phyloP scores from a whole-genome alignment of 2,113 vertebrate species.

The Mugil cephalus region DNA sequence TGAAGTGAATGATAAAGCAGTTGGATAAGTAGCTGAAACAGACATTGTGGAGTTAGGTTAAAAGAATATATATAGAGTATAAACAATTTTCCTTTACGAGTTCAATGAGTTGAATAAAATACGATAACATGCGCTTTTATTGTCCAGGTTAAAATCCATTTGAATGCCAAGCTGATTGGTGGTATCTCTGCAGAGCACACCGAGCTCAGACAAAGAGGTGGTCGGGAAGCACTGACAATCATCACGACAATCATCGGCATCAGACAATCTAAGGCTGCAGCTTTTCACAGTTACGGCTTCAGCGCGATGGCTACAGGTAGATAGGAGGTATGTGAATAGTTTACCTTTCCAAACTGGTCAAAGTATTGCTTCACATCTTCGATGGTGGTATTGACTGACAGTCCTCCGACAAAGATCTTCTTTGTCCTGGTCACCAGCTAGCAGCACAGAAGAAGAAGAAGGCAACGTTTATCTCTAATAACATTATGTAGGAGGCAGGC shows the following conservation, averaged over 20 bases:
- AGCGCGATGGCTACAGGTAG: background rate
- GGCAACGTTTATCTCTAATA: slow-evolving; percentile 55
- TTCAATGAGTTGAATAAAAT: too few species aligned
- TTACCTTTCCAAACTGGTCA: slow-evolving; percentile 97
- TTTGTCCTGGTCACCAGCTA: slow-evolving; percentile 98
- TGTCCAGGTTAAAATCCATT: background rate
- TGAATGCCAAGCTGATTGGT: background rate
- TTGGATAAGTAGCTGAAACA: too few species aligned
- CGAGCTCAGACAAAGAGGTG: background rate
- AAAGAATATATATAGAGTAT: too few species aligned
- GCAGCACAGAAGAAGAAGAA: slow-evolving; percentile 62
- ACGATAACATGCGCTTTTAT: background rate
- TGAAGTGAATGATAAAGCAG: too few species aligned
- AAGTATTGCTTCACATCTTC: slow-evolving; percentile 98
- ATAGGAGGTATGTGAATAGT: slow-evolving; percentile 39
- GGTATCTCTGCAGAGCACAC: background rate
- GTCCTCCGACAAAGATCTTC: slow-evolving; percentile 98
- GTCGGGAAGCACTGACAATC: background rate
- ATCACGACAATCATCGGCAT: too few species aligned
- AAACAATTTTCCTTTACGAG: too few species aligned
- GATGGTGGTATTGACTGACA: slow-evolving; percentile 95
- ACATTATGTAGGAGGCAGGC: slow-evolving; percentile 41
- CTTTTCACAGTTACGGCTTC: background rate
- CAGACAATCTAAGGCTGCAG: slow-evolving; percentile 1
- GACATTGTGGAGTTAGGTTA: too few species aligned